phyloP scores from a whole-genome alignment of 2,888 invertebrate genomes.

The Trichogramma evanescens region DNA sequence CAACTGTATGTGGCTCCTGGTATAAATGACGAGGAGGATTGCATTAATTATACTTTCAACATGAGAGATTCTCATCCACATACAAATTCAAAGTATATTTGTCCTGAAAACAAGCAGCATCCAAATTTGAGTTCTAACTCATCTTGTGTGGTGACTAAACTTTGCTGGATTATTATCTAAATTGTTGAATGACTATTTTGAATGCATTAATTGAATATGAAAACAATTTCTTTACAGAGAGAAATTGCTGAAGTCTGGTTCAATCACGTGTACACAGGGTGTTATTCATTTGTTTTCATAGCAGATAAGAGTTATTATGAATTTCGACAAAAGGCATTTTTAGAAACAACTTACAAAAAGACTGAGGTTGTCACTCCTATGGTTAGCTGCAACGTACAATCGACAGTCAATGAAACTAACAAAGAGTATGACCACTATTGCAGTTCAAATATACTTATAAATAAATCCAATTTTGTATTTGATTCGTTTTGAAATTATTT shows the following conservation, averaged over 20 bases:
- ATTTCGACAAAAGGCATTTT: constrained; percentile 11
- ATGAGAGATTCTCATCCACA: neutral
- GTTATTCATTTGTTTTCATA: constrained; percentile 19
- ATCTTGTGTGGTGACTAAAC: no score
- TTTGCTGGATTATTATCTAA: no score
- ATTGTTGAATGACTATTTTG: neutral
- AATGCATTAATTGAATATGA: neutral
- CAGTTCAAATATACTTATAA: no score
- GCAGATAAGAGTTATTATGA: constrained; percentile 6
- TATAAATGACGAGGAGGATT: constrained; percentile 14
- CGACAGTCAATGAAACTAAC: no score
- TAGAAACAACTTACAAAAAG: constrained; percentile 18
- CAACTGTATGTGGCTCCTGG: constrained; percentile 14
- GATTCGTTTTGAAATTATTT: no score
- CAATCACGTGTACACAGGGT: constrained; percentile 21
- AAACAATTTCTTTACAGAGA: neutral
- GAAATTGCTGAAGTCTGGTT: constrained; percentile 10
- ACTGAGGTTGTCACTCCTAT: constrained; percentile 3
- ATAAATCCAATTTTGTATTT: no score
- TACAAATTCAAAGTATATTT: neutral
- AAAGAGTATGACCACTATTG: no score
- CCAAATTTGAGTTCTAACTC: no score
- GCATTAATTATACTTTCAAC: constrained; percentile 13
- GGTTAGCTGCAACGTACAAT: neutral
- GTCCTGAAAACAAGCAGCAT: neutral